phyloP scores from a whole-genome alignment of 1,140 invertebrate species.

The Drosophila cardini region DNA sequence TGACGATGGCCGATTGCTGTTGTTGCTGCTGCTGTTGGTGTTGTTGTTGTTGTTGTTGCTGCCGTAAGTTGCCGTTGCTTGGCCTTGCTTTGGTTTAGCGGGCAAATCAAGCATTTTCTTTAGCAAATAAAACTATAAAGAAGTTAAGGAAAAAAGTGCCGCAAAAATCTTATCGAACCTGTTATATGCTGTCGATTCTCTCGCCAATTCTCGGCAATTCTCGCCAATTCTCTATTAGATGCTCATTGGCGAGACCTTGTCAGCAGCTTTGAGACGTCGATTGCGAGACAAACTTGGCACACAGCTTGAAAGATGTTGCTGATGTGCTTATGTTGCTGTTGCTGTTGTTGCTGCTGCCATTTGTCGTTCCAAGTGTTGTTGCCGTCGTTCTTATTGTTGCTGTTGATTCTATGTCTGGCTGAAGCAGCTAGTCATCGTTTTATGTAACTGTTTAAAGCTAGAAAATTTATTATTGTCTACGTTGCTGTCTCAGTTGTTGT shows the following conservation, averaged over 20 bases:
- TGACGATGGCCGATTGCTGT: slow-evolving; percentile 10
- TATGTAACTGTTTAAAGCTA: slow-evolving; percentile 78
- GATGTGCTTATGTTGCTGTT: slow-evolving; percentile 37
- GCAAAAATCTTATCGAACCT: slow-evolving; percentile 80
- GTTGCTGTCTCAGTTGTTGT: slow-evolving; percentile 4
- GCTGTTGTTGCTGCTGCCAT: slow-evolving; percentile 29
- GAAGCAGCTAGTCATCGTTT: slow-evolving; percentile 41
- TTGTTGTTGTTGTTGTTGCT: slow-evolving; percentile 31
- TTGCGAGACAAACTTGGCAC: background rate
- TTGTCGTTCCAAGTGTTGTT: slow-evolving; percentile 43
- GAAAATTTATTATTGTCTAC: slow-evolving; percentile 74
- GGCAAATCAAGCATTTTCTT: slow-evolving; percentile 78
- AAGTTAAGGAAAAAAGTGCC: slow-evolving; percentile 65
- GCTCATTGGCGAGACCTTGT: slow-evolving; percentile 29
- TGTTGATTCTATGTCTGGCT: slow-evolving; percentile 21
- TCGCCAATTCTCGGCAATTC: background rate
- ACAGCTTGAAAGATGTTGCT: slow-evolving; percentile 67
- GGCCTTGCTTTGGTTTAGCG: slow-evolving; percentile 75
- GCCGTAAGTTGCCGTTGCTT: slow-evolving; percentile 62
- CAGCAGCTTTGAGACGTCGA: slow-evolving; percentile 11
- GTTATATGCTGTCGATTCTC: slow-evolving; percentile 53
- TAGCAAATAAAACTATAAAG: slow-evolving; percentile 27
- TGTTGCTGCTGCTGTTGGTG: slow-evolving; percentile 12
- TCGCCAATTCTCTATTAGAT: background rate
- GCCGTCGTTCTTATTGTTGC: slow-evolving; percentile 46